Base-by-base conservation (phyloP, 2,888 invertebrate genomes). In the Automeris io region DNA sequence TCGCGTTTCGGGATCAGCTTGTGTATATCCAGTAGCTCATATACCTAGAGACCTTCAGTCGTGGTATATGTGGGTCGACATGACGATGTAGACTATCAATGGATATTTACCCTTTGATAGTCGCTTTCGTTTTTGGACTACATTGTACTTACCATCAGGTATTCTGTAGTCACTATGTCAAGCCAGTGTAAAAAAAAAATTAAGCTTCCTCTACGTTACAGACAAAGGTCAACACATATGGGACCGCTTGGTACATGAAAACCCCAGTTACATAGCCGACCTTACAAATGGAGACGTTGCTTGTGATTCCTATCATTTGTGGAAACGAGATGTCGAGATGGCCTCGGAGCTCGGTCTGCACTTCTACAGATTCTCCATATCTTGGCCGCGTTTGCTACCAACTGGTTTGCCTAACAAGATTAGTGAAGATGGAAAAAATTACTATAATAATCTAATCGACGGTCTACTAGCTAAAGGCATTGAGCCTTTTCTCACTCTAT, bases 401-500 rank as follows among this genome's bases (percentile, higher is more conserved):
- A 85, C 74, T 2, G 92, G 91, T 5, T 82, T 86, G 40, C 61
- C 80, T 19, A 86, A 89, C 46, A 56, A 78, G 4, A 70, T 92
- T 7, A 94, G 91, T 61, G 71, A 85, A 34, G 87, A 87, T 1
- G 94, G 92, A 7, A 77, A 91, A 5, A 68, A 83, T 8, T 93
- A 93, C 69, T 95, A 95, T 69, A 90, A 90, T 51, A 78, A 90
- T 35, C 63, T 95, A 23, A 91, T 94, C 23, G 78, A 93, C 57
- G 90, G 88, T 33, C 75, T 93, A 7, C 49, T 91, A 12, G 74
- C 59, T 11, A 83, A 88, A 23, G 88, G 85, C 7, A 42, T 46
- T 6, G 39, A 43, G 7, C 41, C 43, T 6, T 5, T 75, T 35
- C 51, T 87, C 6, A 88, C 88, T 2, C 32, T 81, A 2, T 78